Percentiles rank a stretch among this genome's conserved stretches.
Evolutionary conservation across 1,140 invertebrate species (phyloP).

Genomic region (Agraylea sexmaculata): DNA sequence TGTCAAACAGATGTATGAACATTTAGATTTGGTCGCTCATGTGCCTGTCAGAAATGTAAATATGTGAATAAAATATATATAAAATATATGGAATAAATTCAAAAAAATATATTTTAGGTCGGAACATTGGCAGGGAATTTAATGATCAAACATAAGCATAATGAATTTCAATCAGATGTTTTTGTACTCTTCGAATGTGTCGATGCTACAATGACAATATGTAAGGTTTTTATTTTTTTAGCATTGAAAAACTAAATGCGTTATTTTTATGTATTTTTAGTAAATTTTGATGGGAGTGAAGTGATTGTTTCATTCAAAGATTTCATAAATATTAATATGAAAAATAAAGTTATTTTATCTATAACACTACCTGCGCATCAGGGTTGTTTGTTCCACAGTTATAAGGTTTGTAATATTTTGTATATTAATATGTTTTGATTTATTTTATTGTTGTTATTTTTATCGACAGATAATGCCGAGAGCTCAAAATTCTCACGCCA

Average conservation of each 20-base stretch:
- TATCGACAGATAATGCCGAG: conserved; percentile 59
- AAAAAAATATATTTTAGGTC: conserved; percentile 35
- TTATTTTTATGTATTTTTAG: conserved; percentile 12
- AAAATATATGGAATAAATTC: neutral
- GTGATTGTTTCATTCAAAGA: conserved; percentile 34
- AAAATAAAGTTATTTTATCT: conserved; percentile 48
- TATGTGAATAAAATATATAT: conserved; percentile 18
- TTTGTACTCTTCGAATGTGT: conserved; percentile 54
- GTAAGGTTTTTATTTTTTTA: conserved; percentile 29
- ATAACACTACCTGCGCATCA: conserved; percentile 42
- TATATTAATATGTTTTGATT: neutral
- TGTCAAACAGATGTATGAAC: conserved; percentile 42
- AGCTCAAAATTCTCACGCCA: conserved; percentile 71
- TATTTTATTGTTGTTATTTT: conserved; percentile 13
- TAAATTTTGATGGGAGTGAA: conserved; percentile 8
- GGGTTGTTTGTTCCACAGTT: conserved; percentile 41
- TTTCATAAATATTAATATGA: conserved; percentile 49
- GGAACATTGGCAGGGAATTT: conserved; percentile 63
- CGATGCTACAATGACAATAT: conserved; percentile 44
- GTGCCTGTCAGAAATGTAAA: conserved; percentile 56
- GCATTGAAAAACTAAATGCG: conserved; percentile 8
- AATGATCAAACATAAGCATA: conserved; percentile 56
- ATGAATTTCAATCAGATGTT: conserved; percentile 60
- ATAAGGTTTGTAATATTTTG: conserved; percentile 39
- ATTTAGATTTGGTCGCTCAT: conserved; percentile 54